phyloP scores from a whole-genome alignment of 2,888 invertebrate species.

The Drosophila sordidula region DNA sequence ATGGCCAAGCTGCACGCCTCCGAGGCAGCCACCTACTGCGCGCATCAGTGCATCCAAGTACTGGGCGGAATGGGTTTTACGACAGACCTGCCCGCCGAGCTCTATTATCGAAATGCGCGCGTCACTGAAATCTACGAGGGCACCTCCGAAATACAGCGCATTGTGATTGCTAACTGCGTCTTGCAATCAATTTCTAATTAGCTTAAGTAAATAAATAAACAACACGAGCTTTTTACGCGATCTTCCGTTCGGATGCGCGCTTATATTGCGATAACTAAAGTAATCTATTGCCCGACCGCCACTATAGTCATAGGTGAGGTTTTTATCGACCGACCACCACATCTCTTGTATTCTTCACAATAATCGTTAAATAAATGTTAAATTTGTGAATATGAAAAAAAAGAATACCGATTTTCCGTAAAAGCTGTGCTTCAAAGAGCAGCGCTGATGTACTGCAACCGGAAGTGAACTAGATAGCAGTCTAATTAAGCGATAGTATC shows the following conservation, averaged over 20 bases:
- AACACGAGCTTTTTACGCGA: neutral
- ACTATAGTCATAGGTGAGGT: neutral
- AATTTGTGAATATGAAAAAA: neutral
- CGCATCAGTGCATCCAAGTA: constrained; percentile 95
- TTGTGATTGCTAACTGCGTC: constrained; percentile 92
- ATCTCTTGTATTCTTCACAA: neutral
- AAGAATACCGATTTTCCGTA: too few species aligned
- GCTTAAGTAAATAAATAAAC: neutral
- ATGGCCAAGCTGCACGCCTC: constrained; percentile 98
- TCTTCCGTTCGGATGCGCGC: neutral
- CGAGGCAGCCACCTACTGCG: constrained; percentile 95
- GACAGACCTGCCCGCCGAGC: constrained; percentile 96
- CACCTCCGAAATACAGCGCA: constrained; percentile 96
- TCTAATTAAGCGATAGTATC: neutral
- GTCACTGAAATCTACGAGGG: constrained; percentile 99
- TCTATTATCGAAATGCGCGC: constrained; percentile 96
- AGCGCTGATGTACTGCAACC: too few species aligned
- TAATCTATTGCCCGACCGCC: constrained; percentile 1
- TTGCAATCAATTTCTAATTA: constrained; percentile 32
- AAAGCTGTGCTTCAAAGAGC: too few species aligned
- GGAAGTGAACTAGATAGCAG: too few species aligned
- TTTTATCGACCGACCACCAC: constrained; percentile 31
- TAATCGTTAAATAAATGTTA: neutral
- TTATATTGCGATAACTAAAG: neutral
- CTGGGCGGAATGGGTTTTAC: constrained; percentile 98